Conservation (phyloP, 1,140 invertebrate species). For the Pantala flavescens region DNA sequence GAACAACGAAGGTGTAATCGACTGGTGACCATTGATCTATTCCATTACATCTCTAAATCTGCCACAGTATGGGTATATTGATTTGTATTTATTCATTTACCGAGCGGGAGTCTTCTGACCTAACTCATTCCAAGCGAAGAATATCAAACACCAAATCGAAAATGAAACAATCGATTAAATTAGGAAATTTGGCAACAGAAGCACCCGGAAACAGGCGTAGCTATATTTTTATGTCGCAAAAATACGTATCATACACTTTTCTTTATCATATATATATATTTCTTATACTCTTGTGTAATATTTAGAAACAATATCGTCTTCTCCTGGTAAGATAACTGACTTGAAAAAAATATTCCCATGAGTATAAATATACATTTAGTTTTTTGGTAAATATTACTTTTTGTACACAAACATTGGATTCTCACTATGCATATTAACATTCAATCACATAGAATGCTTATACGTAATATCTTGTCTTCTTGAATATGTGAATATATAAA, state of each 20-base stretch:
- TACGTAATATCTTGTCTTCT: constrained; percentile 2
- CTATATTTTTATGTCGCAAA: constrained; percentile 5
- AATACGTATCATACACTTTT: constrained; percentile 10
- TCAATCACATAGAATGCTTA: constrained; percentile 10
- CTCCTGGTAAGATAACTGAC: neutral
- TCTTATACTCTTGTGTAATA: neutral
- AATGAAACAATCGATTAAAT: neutral
- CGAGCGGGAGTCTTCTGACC: neutral
- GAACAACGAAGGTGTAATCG: neutral
- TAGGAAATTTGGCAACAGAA: neutral
- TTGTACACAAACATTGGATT: constrained; percentile 4
- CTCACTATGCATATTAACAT: constrained; percentile 10
- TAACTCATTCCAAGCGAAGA: neutral
- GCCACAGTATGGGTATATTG: neutral
- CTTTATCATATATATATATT: constrained; percentile 8
- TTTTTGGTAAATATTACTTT: constrained; percentile 6
- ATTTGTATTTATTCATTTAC: neutral
- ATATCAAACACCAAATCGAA: neutral
- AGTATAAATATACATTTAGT: constrained; percentile 11
- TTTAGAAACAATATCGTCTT: neutral
- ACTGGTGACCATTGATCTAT: neutral
- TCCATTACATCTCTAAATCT: neutral
- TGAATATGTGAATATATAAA: constrained; percentile 11
- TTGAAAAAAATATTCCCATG: constrained; percentile 10
- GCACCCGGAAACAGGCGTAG: neutral